Evolutionary conservation across 2,797 vertebrate genomes (phyloP).

Genomic region (Tolypeutes matacus): DNA sequence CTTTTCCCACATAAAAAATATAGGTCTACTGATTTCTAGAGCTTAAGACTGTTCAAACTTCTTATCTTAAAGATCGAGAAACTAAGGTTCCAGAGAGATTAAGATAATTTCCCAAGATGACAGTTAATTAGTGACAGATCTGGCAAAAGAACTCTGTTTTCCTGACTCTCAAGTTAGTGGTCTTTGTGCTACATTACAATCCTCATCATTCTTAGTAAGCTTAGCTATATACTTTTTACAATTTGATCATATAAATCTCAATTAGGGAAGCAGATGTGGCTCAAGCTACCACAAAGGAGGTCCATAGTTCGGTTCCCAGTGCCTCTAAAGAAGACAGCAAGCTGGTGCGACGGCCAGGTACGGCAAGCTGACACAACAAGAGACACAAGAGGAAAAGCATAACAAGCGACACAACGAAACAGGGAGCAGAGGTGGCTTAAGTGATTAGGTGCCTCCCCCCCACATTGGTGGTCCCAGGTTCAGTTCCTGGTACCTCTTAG

Average conservation of each 20-base stretch:
- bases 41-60: not conserved
- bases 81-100: not conserved
- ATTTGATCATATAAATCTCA: not conserved
- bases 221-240: not conserved
- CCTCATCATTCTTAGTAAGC: not conserved
- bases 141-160: not conserved
- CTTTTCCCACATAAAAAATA: not conserved
- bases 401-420: too few relatives aligned
- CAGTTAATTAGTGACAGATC: not conserved
- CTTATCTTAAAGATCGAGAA: not conserved
- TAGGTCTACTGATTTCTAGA: not conserved
- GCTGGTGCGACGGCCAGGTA: too few relatives aligned
- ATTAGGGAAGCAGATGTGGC: too few relatives aligned
- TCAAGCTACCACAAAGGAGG: too few relatives aligned
- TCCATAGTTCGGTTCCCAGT: too few relatives aligned
- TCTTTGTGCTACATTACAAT: not conserved
- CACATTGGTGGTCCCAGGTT: too few relatives aligned
- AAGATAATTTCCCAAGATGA: not conserved
- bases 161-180: not conserved
- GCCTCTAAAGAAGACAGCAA: too few relatives aligned
- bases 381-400: too few relatives aligned
- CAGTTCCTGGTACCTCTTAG: too few relatives aligned
- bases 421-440: too few relatives aligned
- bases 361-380: too few relatives aligned
- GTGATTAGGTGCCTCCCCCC: too few relatives aligned